Base-by-base conservation (phyloP, 2,797 vertebrate genomes). In the Lepus oiostolus region DNA sequence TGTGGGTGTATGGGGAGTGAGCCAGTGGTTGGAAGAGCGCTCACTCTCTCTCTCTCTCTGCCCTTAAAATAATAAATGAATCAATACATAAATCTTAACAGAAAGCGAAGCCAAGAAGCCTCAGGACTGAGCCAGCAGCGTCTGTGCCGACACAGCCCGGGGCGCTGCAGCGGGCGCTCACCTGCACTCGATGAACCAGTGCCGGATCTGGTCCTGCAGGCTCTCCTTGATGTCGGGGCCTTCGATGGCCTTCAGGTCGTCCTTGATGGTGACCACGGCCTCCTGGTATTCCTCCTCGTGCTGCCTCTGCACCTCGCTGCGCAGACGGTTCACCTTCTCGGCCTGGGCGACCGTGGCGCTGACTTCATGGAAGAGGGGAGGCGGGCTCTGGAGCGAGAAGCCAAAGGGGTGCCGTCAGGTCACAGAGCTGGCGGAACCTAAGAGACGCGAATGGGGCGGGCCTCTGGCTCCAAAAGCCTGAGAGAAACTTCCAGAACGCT, bases 101-200 rank as follows among this genome's bases (percentile, higher is more conserved):
- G 19, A 58, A 58, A 58, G 19, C 19, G 4, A 58, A 16, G 54
- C 19, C 54, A 17, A 58, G 54, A 16, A 58, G 54, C 54, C 54
- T 58, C 14, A 58, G 54, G 14, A 58, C 14, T 21, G 54, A 58
- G 19, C 5, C 54, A 58, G 54, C 13, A 58, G 54, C 54, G 12
- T 16, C 54, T 58, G 54, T 17, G 17, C 54, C 42, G 8, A 47
- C 42, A 47, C 8, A 47, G 42, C 42, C 42, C 42, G 8, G 42
- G 42, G 42, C 42, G 8, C 42, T 47, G 42, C 42, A 9, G 42
- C 42, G 6, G 42, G 42, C 42, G 42, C 94, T 98, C 85, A 99
- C 99, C 99, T 97, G 98, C 99, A 99, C 82, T 99, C 99, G 0
- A 99, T 97, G 97, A 99, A 99, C 98, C 99, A 99, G 93, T 98